Evolutionary conservation across 2,113 vertebrate genomes (phyloP).

Genomic region (Caranx melampygus): DNA sequence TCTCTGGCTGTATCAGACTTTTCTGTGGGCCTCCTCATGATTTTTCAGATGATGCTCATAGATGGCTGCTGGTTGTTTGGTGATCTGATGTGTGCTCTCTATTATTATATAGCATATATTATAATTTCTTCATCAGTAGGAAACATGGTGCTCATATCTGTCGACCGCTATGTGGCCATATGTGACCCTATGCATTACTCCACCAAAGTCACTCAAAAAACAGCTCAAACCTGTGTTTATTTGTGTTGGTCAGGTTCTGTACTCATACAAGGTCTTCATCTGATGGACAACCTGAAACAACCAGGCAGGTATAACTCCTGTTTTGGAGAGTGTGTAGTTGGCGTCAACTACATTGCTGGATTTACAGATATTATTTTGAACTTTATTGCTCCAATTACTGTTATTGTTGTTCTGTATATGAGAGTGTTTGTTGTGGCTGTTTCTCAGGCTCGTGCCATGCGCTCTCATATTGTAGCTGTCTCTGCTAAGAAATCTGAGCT

Average conservation of each 20-base stretch:
- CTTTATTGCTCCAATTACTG: slow-evolving; percentile 27
- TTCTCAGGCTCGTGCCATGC: slow-evolving; percentile 27
- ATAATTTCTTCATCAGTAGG: slow-evolving; percentile 13
- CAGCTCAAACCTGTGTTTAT: background rate
- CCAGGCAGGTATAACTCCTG: slow-evolving; percentile 29
- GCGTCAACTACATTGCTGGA: background rate
- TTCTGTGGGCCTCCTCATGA: slow-evolving; percentile 16
- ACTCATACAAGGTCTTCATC: background rate
- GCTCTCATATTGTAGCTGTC: background rate
- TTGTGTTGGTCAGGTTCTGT: slow-evolving; percentile 31
- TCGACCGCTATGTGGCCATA: slow-evolving; percentile 20
- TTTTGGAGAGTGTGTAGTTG: slow-evolving; percentile 26
- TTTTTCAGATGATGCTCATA: background rate
- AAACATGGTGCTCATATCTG: slow-evolving; percentile 33
- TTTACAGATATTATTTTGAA: background rate
- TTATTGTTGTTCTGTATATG: slow-evolving; percentile 26
- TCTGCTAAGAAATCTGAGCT: slow-evolving; percentile 9
- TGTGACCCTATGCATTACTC: slow-evolving; percentile 45
- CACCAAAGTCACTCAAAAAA: slow-evolving; percentile 12
- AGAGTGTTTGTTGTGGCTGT: slow-evolving; percentile 2
- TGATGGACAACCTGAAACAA: background rate
- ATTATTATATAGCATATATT: background rate
- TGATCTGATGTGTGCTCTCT: background rate
- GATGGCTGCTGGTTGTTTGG: slow-evolving; percentile 20
- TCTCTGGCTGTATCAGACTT: slow-evolving; percentile 41